Evolutionary conservation across 2,113 vertebrate genomes (phyloP).

Genomic region (Microcebus murinus): DNA sequence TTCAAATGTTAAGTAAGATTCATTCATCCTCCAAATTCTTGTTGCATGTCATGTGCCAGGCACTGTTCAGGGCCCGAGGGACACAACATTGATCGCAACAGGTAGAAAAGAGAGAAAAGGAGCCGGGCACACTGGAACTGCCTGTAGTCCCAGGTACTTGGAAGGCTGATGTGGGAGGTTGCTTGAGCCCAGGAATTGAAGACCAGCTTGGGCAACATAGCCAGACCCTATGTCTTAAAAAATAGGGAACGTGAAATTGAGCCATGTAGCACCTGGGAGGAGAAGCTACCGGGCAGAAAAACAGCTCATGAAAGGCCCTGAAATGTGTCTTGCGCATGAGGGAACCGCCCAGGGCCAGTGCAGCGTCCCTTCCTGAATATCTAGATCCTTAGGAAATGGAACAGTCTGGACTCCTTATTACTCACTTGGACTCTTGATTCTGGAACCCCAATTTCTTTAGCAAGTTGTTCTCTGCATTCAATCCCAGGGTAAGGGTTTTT

Average conservation of each 20-base stretch:
- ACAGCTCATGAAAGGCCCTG: neutral
- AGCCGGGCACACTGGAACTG: no score
- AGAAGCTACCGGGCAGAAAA: neutral
- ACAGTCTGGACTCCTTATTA: neutral
- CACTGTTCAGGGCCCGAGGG: neutral
- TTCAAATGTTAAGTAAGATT: neutral
- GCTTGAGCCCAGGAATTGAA: no score
- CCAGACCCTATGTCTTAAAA: neutral
- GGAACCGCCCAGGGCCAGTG: neutral
- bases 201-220: neutral
- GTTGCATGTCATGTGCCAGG: neutral
- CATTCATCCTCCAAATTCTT: neutral
- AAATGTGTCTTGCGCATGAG: neutral
- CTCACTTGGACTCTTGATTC: conserved; percentile 49
- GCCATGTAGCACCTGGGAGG: neutral
- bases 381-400: neutral
- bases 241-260: neutral
- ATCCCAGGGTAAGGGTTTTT: conserved; percentile 29
- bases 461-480: conserved; percentile 43
- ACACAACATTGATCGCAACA: neutral
- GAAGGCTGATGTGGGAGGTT: no score
- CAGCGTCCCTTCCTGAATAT: neutral
- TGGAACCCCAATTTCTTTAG: conserved; percentile 2
- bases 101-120: neutral
- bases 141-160: no score